phyloP scores from a whole-genome alignment of 2,888 invertebrate species.

The Alloplasta piceator region DNA sequence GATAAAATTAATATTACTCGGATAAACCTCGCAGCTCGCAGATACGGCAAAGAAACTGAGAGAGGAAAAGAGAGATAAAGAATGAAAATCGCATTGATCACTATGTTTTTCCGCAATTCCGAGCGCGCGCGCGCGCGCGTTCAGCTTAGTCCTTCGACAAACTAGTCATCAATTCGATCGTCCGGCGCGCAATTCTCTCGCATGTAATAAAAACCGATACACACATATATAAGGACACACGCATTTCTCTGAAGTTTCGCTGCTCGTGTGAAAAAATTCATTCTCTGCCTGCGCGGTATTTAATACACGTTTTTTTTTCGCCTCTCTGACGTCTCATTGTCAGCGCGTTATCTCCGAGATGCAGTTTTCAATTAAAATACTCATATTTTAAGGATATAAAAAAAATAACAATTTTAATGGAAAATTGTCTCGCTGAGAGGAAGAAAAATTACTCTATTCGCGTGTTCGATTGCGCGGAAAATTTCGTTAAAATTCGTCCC shows the following conservation, averaged over 20 bases:
- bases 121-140: slow-evolving; percentile 69
- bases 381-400: neutral
- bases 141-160: slow-evolving; percentile 49
- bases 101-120: slow-evolving; percentile 64
- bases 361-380: slow-evolving; percentile 14
- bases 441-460: too few species aligned
- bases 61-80: slow-evolving; percentile 45
- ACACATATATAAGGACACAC: too few species aligned
- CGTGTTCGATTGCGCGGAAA: too few species aligned
- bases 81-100: slow-evolving; percentile 58
- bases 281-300: slow-evolving; percentile 3
- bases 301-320: slow-evolving; percentile 33
- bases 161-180: slow-evolving; percentile 51
- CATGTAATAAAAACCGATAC: slow-evolving; percentile 17
- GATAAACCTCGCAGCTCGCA: too few species aligned
- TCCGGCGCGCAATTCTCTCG: slow-evolving; percentile 1
- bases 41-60: neutral
- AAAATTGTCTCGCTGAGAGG: too few species aligned
- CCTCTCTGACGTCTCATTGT: slow-evolving; percentile 17
- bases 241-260: too few species aligned
- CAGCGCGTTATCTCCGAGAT: slow-evolving; percentile 9
- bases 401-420: too few species aligned
- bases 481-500: too few species aligned
- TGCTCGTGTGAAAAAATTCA: slow-evolving; percentile 32
- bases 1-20: too few species aligned